Evolutionary conservation across 1,140 invertebrate genomes (phyloP), one percentile per base, ranked within the genome.

Genomic region (Lepidotrigona ventralis): DNA sequence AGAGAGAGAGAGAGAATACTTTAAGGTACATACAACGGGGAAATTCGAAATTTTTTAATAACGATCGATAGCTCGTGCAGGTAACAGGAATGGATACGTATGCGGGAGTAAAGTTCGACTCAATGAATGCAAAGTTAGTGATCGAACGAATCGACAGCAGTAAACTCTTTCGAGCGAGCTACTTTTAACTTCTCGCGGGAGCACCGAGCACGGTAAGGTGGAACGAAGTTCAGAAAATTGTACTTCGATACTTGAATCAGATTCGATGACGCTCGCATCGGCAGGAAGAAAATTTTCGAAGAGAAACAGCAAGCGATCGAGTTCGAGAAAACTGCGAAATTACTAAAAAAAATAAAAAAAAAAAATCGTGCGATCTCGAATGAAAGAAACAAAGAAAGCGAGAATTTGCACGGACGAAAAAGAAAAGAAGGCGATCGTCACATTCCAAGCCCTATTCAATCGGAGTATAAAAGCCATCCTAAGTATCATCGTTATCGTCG

Each of bases 201-300:
- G 71, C 29, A 46, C 46, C 17, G 46, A 72, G 46, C 8, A 54
- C 26, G 46, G 54, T 72, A 74, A 26, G 23, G 29, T 15, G 23
- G 54, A 5, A n/a, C 11, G 26, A 58, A 74, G 54, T 74, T 74
- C 21, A 19, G 54, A 74, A 56, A 74, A 74, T 58, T 74, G 26
- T 33, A 54, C 58, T 74, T 39, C 72, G 53, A 12, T 73, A 73
- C 21, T 29, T 73, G 26, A 72, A 53, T 72, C 70, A 72, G 19
- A 72, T 72, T 51, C 53, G 46, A 72, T 46, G 23, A 26, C 46
- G n/a, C 39, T 8, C 6, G 0, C 6, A n/a, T n/a, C n/a, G 19
- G 5, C 6, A 23, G n/a, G 14, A 2, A 12, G n/a, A 58, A 23
- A 11, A 58, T 58, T 23, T 58, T 58, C 56, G 17, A 58, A 11